Base-by-base conservation (phyloP, 23 tunicate genomes). In the Corella eumyota region DNA sequence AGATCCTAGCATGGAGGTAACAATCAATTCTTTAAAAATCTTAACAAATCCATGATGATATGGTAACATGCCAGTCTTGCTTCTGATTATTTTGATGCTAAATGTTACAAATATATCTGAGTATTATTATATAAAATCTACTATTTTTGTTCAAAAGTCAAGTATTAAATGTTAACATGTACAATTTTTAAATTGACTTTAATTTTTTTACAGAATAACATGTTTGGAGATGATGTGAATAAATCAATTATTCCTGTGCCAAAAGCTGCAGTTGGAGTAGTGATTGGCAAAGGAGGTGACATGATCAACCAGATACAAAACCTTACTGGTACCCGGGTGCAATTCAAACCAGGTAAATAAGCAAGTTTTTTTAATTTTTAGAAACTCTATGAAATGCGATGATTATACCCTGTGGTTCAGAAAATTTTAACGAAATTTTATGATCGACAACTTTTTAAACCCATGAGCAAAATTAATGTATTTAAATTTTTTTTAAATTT, bases 251-350 rank as follows among this genome's bases (percentile, higher is more conserved):
- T 70, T 29, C 81, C 88, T 2, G 98, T 93, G 0, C 99, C 99
- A 28, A 93, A 93, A 78, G 94, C 93, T 5, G 85, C 95, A 6
- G 99, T 93, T 44, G 99, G 99, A 30, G 99, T 93, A 1, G 99
- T 93, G 36, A 93, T 93, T 26, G 99, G 99, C 0, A 93, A 93
- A 73, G 83, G 83, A 0, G 99, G 99, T 22, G 99, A 93, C 62
- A 93, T 87, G 88, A 93, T 93, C 33, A 93, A 83, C 32, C 77
- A 93, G 31, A 93, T 93, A 25, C 99, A 93, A 45, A 65, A 78
- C 30, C 76, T 70, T 9, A 93, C 99, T 21, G 72, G 68, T 46
- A 92, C 98, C 30, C 60, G 98, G 33, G 72, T 92, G 30, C 98
- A 92, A 64, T 92, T 92, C 64, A 92, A 92, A 71, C 92, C 93